Evolutionary conservation across 2,888 invertebrate genomes (phyloP).

Genomic region (Dynastes grantii): DNA sequence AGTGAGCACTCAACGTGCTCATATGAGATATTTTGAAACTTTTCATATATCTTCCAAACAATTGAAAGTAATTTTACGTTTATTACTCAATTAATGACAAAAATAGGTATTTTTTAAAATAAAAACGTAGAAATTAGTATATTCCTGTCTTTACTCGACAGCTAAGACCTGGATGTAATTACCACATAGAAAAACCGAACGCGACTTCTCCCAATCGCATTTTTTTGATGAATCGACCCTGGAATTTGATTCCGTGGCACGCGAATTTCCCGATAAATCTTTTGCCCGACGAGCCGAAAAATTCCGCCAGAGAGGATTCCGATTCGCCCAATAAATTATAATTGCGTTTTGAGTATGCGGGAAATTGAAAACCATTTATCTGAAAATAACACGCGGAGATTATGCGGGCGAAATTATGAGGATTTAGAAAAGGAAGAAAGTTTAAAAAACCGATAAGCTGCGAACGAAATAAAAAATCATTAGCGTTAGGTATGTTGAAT

Average conservation of each 20-base stretch:
- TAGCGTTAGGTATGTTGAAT: no score
- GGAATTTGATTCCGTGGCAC: slow-evolving; percentile 4
- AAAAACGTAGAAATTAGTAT: neutral
- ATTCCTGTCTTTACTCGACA: neutral
- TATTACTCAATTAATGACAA: no score
- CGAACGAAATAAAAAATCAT: no score
- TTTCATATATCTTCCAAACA: no score
- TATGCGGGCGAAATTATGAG: slow-evolving; percentile 11
- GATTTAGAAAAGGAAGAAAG: neutral
- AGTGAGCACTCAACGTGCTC: no score
- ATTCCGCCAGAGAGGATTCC: slow-evolving; percentile 7
- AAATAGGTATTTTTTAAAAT: no score
- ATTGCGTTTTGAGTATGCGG: slow-evolving; percentile 12
- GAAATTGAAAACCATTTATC: slow-evolving; percentile 19
- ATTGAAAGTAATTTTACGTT: no score
- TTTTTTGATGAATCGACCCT: slow-evolving; percentile 4
- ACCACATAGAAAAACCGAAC: no score
- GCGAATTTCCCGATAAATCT: neutral
- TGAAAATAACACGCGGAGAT: slow-evolving; percentile 14
- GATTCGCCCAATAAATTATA: slow-evolving; percentile 10
- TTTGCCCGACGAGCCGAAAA: slow-evolving; percentile 3
- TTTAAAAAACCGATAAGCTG: no score
- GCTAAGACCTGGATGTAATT: no score
- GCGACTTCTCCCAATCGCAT: no score
- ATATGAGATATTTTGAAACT: no score